A percentile compares a stretch with the other conserved stretches of the same genome.
Evolutionary conservation across 2,113 vertebrate genomes (phyloP).

Genomic region (Cochlearius cochlearius): DNA sequence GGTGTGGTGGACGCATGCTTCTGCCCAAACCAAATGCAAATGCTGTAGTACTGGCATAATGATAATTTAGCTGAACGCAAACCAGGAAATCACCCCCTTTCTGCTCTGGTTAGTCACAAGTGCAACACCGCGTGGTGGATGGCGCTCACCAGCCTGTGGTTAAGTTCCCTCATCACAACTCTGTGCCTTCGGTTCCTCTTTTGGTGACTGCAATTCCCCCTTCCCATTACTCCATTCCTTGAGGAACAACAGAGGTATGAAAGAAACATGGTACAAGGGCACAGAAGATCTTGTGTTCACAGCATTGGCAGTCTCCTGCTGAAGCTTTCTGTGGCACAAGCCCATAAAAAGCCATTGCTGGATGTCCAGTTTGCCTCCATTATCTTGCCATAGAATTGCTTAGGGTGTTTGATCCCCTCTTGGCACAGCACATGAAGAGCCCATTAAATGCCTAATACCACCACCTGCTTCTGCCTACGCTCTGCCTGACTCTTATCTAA

Average conservation of each 20-base stretch:
- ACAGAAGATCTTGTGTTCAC: not conserved
- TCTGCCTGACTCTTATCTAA: not conserved
- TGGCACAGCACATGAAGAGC: not conserved
- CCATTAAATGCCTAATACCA: not conserved
- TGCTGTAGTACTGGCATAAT: not conserved
- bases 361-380: not conserved
- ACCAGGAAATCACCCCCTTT: not conserved
- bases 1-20: not conserved
- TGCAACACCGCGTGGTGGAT: not conserved
- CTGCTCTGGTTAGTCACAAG: not conserved
- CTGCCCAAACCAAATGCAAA: not conserved
- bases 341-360: not conserved
- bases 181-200: not conserved
- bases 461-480: not conserved
- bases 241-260: not conserved
- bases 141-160: not conserved
- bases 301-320: not conserved
- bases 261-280: not conserved
- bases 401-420: not conserved
- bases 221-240: not conserved
- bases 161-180: not conserved
- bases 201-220: rapidly evolving
- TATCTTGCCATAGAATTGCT: not conserved
- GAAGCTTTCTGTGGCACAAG: not conserved
- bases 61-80: not conserved